Conservation (phyloP, 2,888 invertebrate species). For the Harpalus rubripes region DNA sequence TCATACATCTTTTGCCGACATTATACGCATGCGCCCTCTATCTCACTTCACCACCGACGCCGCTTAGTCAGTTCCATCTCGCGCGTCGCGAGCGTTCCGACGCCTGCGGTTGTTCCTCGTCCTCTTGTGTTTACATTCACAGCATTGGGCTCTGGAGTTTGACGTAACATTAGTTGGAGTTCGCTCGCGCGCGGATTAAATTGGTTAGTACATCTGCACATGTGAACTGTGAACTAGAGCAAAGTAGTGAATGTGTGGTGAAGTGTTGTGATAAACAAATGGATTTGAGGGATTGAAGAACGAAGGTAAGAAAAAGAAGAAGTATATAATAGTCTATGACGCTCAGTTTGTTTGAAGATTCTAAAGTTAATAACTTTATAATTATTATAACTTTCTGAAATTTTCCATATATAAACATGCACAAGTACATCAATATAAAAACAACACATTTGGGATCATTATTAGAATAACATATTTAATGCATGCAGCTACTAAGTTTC, state of each 20-base stretch:
- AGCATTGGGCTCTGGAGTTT: neutral
- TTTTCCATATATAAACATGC: too few relatives aligned
- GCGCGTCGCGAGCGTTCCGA: neutral
- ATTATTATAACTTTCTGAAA: too few relatives aligned
- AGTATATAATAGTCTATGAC: neutral
- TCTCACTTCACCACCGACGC: neutral
- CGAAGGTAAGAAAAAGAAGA: neutral
- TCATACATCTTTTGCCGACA: neutral
- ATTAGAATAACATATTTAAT: too few relatives aligned
- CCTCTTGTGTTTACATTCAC: slow-evolving; percentile 4
- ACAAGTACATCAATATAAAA: too few relatives aligned
- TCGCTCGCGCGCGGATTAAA: neutral
- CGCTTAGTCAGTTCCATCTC: neutral
- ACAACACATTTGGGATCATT: too few relatives aligned
- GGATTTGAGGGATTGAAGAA: neutral
- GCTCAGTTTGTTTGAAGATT: too few relatives aligned
- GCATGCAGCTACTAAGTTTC: too few relatives aligned
- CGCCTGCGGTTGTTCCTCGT: neutral
- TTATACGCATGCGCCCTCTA: neutral
- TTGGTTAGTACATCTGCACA: neutral
- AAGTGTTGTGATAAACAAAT: neutral
- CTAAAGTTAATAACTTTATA: too few relatives aligned
- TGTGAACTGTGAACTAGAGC: neutral
- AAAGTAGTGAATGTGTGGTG: neutral
- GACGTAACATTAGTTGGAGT: neutral